A percentile compares a stretch with the other conserved stretches of the same genome.
Conservation (phyloP, 1,140 invertebrate species). For the Drosophila sproati region DNA sequence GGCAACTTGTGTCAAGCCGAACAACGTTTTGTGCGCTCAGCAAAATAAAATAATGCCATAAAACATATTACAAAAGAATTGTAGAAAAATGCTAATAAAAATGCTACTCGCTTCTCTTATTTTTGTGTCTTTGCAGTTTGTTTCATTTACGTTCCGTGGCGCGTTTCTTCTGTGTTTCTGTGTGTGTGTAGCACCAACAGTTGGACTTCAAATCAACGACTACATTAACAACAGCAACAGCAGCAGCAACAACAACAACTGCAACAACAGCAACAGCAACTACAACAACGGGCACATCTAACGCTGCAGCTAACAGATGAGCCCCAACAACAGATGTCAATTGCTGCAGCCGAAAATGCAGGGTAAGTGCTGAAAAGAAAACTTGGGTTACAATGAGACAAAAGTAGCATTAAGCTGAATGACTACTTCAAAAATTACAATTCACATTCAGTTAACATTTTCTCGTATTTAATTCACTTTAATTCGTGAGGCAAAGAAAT, state of each 20-base stretch:
- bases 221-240: conserved; percentile 23
- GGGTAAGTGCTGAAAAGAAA: conserved; percentile 84
- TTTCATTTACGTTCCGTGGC: conserved; percentile 70
- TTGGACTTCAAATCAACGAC: conserved; percentile 38
- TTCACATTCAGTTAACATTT: background rate
- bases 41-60: conserved; percentile 55
- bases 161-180: conserved; percentile 50
- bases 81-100: conserved; percentile 63
- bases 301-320: conserved; percentile 85
- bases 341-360: conserved; percentile 88
- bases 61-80: conserved; percentile 50
- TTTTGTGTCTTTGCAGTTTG: conserved; percentile 53
- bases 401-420: background rate
- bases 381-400: conserved; percentile 8
- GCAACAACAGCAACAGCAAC: conserved; percentile 28
- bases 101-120: conserved; percentile 29
- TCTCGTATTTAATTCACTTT: too few relatives aligned
- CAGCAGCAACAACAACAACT: conserved; percentile 27
- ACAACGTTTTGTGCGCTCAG: conserved; percentile 57
- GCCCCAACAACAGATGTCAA: conserved; percentile 86
- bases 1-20: conserved; percentile 66
- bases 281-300: conserved; percentile 76
- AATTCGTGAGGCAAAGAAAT: too few relatives aligned
- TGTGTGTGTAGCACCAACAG: conserved; percentile 20
- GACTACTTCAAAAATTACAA: background rate